Base-by-base conservation (phyloP, 2,113 vertebrate species). In the Lophura nycthemera region DNA sequence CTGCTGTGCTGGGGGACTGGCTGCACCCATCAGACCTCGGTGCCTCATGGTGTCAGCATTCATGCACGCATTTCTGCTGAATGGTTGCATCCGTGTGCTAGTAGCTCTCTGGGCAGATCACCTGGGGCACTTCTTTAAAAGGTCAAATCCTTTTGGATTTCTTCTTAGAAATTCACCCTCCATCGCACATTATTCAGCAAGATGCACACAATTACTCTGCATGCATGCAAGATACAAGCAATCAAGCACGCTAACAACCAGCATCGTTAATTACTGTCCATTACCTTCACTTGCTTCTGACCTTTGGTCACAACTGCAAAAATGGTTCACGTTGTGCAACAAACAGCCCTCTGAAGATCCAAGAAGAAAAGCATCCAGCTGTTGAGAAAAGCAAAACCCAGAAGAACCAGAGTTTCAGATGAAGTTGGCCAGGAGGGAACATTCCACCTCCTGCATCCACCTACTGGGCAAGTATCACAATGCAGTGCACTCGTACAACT, bases 171-270 rank as follows among this genome's bases (percentile, higher is more conserved):
- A 5, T 8, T 2, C 45, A 16, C 34, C 6, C n/a, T 0, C 4
- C 45, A 54, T 43, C 30, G 40, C 67, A 15, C 1, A 11, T 32
- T 1, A 48, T 13, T 24, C 6, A 60, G 30, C 3, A 13, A 45
- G 61, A 27, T 20, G 67, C 65, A 14, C 45, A 38, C 7, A 6
- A 14, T 64, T 32, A 5, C 69, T 42, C 47, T 74, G 29, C 30
- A 16, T 5, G 36, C 0, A 2, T 14, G 16, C 9, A 6, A 45
- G 65, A 71, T 83, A 27, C 14, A 34, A 45, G 36, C 21, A 47
- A 36, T 8, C 0, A 1, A 57, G 38, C 3, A 0, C 10, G 60
- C 14, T 38, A 66, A 48, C 0, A 10, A 65, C 25, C 71, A 82
- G 60, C 32, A 61, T 19, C 9, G 6, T 54, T 65, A 52, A 87